Evolutionary conservation across 2,888 invertebrate species (phyloP), one percentile per base, ranked within the genome.

Genomic region (Helicoverpa assulta): DNA sequence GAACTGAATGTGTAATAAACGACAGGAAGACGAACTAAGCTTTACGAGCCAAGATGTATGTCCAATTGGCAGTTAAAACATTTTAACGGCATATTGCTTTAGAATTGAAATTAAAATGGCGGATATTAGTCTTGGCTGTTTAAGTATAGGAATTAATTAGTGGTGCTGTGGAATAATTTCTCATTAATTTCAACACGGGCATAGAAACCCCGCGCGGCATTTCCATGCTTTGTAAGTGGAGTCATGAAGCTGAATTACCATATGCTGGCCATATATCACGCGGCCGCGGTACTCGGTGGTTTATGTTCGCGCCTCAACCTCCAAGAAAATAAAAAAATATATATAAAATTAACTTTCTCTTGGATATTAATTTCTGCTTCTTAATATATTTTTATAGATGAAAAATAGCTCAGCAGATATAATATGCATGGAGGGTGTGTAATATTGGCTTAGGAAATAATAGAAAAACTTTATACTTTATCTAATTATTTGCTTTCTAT

Each of bases 31-130:
- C 82, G 80, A 83, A 78, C 85, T 85, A 82, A 86, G 85, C 86
- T 94, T 94, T 93, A 94, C 90, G 91, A 92, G 86, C 86, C 65
- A 86, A 91, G 91, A 91, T 90, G 85, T 90, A 86, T 89, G 88
- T 89, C 83, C 90, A 91, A 90, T 91, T 90, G 91, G 90, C 89
- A 90, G 89, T 93, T 88, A 91, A 91, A 88, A 76, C 81, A 88
- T 90, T 92, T 92, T 92, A 93, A 93, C 89, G 86, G 90, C 90
- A 88, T 90, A 92, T 92, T 89, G 89, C 90, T 88, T 88, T 89
- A 86, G 85, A 88, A 89, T 86, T 90, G 85, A 89, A 93, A 93
- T 90, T 89, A 88, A 91, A 90, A 77, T 85, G 80, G 87, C 87
- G 88, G 89, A 91, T 89, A 87, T 87, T 86, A 84, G 81, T 80